Percentiles rank a stretch among this genome's conserved stretches.
Evolutionary conservation across 2,888 invertebrate genomes (phyloP).

Genomic region (Caenorhabditis zanzibari): DNA sequence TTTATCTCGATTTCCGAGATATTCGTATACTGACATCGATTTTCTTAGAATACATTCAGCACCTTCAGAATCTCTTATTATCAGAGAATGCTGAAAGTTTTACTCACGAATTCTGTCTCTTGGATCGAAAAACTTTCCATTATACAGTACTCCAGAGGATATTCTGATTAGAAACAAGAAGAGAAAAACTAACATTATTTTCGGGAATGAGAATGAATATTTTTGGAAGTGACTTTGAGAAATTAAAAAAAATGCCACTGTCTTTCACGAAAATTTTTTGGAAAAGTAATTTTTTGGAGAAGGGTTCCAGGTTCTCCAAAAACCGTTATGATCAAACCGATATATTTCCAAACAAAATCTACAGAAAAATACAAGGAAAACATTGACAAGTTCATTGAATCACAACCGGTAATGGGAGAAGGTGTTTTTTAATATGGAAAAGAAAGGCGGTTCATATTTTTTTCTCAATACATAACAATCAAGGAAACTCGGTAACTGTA

Average conservation of each 20-base stretch:
- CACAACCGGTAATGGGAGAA: constrained; percentile 31
- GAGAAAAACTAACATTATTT: constrained; percentile 18
- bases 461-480: constrained; percentile 16
- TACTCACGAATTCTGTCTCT: constrained; percentile 38
- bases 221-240: no score
- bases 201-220: not conserved
- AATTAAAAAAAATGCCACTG: constrained; percentile 12
- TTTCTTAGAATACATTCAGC: constrained; percentile 38
- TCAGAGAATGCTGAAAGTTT: not conserved
- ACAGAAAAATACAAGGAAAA: constrained; percentile 6
- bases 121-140: constrained; percentile 50
- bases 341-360: constrained; percentile 1
- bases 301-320: no score
- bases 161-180: constrained; percentile 23
- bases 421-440: not conserved
- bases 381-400: constrained; percentile 34
- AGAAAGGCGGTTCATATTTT: constrained; percentile 22
- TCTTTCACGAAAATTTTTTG: not conserved
- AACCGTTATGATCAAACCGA: no score
- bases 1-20: constrained; percentile 47
- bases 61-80: not conserved
- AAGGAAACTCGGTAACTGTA: constrained; percentile 58
- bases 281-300: no score
- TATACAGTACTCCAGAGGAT: constrained; percentile 37
- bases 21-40: constrained; percentile 29